A percentile compares a stretch with the other conserved stretches of the same genome.
Conservation (phyloP, 2,888 invertebrate species). For the Lamellibrachia satsuma region DNA sequence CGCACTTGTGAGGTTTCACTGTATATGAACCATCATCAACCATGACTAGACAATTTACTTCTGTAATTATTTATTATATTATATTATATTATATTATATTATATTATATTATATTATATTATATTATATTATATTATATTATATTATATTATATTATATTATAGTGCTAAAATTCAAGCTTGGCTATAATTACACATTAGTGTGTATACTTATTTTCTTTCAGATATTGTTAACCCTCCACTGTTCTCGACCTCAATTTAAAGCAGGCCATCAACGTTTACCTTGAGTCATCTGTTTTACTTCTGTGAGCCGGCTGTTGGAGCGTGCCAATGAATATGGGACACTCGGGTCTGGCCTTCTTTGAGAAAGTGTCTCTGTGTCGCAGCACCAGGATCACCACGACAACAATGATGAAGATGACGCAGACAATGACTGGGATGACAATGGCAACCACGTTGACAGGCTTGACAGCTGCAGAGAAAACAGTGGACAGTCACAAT, state of each 20-base stretch:
- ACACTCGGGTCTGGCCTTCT: not conserved
- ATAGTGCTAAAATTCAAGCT: too few species aligned
- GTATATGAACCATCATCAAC: too few species aligned
- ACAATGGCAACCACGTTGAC: not conserved
- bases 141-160: too few species aligned
- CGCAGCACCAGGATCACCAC: not conserved
- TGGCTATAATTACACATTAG: not conserved
- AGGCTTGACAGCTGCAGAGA: not conserved
- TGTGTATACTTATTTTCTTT: not conserved
- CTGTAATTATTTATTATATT: too few species aligned
- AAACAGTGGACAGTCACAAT: not conserved
- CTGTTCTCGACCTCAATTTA: not conserved
- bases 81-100: too few species aligned
- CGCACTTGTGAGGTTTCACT: too few species aligned
- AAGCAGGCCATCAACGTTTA: not conserved
- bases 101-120: too few species aligned
- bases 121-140: too few species aligned
- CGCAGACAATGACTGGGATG: not conserved
- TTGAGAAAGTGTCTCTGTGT: not conserved
- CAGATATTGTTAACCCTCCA: not conserved
- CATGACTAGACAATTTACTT: too few species aligned
- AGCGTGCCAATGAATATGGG: constrained; percentile 6
- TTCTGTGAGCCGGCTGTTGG: constrained; percentile 1
- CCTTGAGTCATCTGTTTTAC: not conserved
- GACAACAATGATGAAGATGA: not conserved